Base-by-base conservation (phyloP, 2,888 invertebrate species). In the Pollenia amentaria region DNA sequence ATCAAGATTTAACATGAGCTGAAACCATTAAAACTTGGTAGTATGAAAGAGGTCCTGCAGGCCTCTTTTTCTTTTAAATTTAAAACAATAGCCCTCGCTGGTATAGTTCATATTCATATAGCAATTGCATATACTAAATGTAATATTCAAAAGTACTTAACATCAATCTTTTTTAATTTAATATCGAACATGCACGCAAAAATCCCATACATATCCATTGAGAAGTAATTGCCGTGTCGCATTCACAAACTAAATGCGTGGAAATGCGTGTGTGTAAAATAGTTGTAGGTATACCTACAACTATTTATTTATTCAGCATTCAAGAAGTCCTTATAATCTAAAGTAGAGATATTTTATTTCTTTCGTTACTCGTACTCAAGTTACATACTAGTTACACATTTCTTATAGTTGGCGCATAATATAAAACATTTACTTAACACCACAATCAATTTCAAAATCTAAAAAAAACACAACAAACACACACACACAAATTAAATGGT, bases 171-270 rank as follows among this genome's bases (percentile, higher is more conserved):
- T 51, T 29, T 6, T 29, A 48, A 53, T 70, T 82, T 78, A 75
- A 85, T 85, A 69, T 69, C 53, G 75, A 70, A 44, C 48, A 2
- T 51, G 44, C 82, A 85, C 82, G 85, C 85, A 82, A 78, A 85
- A 82, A 85, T 70, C 57, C 64, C 46, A 75, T 82, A 60, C 48
- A 73, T 53, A 29, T 73, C 67, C 60, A 73, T 60, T 60, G 60
- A 67, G 78, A 78, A 67, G 48, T 42, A 72, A 65, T 55, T 65
- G 18, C 7, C 38, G 29, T 40, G 16, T 73, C 8, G 3, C 40
- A 75, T 14, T 40, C 21, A 11, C 8, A 16, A n/a, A 44, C 11
- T 6, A 21, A 44, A 7, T 57, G 38, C 29, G 18, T 60, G 29
- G 1, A 48, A 40, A 2, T 60, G 48, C 14, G 46, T 38, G 38